Percentiles rank a stretch among this genome's conserved stretches.
phyloP scores from a whole-genome alignment of 2,113 vertebrate species.

The Larimichthys polyactis region DNA sequence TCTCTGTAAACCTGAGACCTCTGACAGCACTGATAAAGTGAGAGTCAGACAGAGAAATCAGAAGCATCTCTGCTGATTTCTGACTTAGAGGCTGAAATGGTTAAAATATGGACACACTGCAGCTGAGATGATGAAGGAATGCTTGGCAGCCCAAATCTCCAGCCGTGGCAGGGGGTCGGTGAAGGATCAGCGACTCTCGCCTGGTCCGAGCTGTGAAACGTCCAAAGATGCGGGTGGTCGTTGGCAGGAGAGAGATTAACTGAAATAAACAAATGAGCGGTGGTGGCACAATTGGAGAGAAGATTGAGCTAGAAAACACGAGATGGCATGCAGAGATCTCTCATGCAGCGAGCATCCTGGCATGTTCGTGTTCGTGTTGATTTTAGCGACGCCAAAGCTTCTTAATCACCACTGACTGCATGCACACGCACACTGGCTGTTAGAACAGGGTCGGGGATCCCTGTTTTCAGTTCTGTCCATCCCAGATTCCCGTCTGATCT shows the following conservation, averaged over 20 bases:
- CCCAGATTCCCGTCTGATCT: conserved; percentile 55
- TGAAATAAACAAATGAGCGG: conserved; percentile 23
- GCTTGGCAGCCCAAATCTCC: conserved; percentile 22
- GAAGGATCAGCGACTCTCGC: conserved; percentile 9
- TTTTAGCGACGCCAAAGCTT: conserved; percentile 58
- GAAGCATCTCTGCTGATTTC: conserved; percentile 8
- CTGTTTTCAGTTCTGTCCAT: conserved; percentile 26
- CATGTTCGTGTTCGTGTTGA: conserved; percentile 51
- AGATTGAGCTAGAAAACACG: background rate
- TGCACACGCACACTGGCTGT: conserved; percentile 9
- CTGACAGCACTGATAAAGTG: conserved; percentile 51
- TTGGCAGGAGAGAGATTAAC: conserved; percentile 3
- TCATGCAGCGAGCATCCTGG: conserved; percentile 20
- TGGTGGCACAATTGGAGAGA: background rate
- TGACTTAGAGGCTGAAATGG: background rate
- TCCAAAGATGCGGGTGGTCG: conserved; percentile 21
- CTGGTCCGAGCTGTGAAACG: conserved; percentile 43
- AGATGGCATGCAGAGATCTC: conserved; percentile 26
- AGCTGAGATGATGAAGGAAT: conserved; percentile 11
- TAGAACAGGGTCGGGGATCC: conserved; percentile 49
- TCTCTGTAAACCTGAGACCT: conserved; percentile 50
- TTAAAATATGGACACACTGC: background rate
- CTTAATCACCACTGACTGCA: conserved; percentile 57
- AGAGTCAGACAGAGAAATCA: conserved; percentile 25
- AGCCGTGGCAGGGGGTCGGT: background rate